Percentiles rank a stretch among this genome's conserved stretches.
These are phyloP conservation scores for Helostoma temminkii DNA, from an alignment of 2,797 vertebrate species.

Conservation along the genomic window DNA sequence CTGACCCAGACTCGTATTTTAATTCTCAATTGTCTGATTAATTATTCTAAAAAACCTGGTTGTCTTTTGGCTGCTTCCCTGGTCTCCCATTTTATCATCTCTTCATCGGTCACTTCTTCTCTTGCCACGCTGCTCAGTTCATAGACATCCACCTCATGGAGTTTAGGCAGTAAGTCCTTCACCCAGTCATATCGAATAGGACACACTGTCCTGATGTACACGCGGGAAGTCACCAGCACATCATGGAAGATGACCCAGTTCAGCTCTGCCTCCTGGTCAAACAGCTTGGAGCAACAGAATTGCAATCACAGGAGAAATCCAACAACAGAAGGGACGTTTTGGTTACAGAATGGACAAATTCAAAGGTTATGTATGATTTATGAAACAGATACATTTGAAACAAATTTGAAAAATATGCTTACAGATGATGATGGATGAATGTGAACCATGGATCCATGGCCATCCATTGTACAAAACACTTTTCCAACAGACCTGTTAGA, in stretches of 20 bases:
- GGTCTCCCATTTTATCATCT: conserved; percentile 88
- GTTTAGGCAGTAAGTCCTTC: conserved; percentile 92
- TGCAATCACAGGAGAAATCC: not conserved
- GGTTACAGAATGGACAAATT: not conserved
- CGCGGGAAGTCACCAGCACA: conserved; percentile 93
- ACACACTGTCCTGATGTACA: conserved; percentile 93
- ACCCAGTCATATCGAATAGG: conserved; percentile 97
- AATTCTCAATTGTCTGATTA: too few relatives aligned
- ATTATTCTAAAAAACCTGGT: conserved; percentile 78
- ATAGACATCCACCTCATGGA: conserved; percentile 93
- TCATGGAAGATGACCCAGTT: conserved; percentile 98
- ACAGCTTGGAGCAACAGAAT: conserved; percentile 81
- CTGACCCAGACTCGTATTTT: too few relatives aligned
- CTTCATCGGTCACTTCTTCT: conserved; percentile 93
- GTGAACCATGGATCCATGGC: conserved; percentile 94
- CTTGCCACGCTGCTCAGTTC: conserved; percentile 95
- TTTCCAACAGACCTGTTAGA: conserved; percentile 91
- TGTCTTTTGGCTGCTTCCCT: conserved; percentile 88
- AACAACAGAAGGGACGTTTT: not conserved
- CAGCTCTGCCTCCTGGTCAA: conserved; percentile 90
- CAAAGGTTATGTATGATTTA: not conserved
- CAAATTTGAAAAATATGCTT: conserved; percentile 63
- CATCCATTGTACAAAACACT: conserved; percentile 98
- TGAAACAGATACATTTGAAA: not conserved
- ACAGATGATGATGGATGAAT: conserved; percentile 97